These are phyloP conservation scores for Euura saliciscinereae DNA, from an alignment of 1,140 invertebrate species.

Conservation along the genomic window DNA sequence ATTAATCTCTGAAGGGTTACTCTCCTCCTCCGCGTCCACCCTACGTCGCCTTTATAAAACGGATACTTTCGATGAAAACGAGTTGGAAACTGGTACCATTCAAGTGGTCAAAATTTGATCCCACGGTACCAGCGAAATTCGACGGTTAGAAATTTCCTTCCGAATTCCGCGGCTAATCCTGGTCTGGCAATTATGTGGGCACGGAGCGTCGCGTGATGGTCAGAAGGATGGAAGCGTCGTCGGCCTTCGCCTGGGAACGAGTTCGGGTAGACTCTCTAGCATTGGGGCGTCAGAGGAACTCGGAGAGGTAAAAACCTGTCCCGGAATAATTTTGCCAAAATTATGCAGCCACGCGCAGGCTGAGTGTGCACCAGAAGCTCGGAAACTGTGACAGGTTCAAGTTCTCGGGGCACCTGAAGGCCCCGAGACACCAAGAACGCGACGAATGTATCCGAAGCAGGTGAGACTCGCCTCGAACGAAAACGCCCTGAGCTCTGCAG, in stretches of 20 bases:
- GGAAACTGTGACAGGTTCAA: constrained; percentile 11
- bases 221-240: constrained; percentile 14
- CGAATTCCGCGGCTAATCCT: constrained; percentile 32
- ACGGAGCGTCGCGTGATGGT: constrained; percentile 28
- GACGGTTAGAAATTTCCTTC: constrained; percentile 22
- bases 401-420: constrained; percentile 8
- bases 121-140: neutral
- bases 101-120: neutral
- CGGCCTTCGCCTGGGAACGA: neutral
- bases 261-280: constrained; percentile 9
- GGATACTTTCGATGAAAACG: too few species aligned
- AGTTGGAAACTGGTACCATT: too few species aligned
- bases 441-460: constrained; percentile 8
- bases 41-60: too few species aligned
- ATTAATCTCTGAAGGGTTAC: too few species aligned
- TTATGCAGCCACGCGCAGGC: constrained; percentile 21
- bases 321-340: constrained; percentile 22
- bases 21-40: too few species aligned
- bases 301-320: constrained; percentile 18
- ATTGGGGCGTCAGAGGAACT: neutral
- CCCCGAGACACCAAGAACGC: neutral
- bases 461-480: constrained; percentile 6
- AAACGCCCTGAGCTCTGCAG: neutral
- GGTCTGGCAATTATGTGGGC: constrained; percentile 22
- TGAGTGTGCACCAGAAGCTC: neutral